These are phyloP conservation scores for Arnoldichthys spilopterus DNA, from an alignment of 2,797 vertebrate genomes.

Conservation along the genomic window DNA sequence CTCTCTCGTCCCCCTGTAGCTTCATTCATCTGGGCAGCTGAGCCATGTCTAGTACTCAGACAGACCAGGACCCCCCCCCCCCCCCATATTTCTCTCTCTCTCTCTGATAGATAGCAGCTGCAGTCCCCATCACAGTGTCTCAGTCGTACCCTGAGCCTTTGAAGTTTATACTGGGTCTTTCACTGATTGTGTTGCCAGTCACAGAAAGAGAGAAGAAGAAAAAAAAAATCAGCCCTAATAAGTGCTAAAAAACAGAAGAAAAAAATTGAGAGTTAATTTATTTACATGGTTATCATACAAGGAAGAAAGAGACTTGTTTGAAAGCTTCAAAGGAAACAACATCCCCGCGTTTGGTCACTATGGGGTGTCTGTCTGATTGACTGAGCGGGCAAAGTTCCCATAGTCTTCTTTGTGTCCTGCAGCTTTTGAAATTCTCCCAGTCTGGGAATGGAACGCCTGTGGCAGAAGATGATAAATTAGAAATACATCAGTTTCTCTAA, in stretches of 20 bases:
- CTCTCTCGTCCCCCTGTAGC: constrained; percentile 69
- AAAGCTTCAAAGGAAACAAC: constrained; percentile 80
- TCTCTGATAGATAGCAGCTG: constrained; percentile 93
- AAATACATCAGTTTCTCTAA: constrained; percentile 75
- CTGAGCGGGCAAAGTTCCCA: constrained; percentile 85
- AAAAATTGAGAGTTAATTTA: constrained; percentile 62
- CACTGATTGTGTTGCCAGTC: constrained; percentile 77
- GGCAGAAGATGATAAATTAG: constrained; percentile 84
- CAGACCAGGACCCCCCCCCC: constrained; percentile 62
- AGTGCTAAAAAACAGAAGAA: constrained; percentile 29
- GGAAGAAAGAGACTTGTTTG: constrained; percentile 75
- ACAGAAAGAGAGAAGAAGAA: constrained; percentile 54
- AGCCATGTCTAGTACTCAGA: constrained; percentile 77
- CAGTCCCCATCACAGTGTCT: constrained; percentile 83
- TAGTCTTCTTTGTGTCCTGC: constrained; percentile 82
- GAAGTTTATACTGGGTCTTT: constrained; percentile 53
- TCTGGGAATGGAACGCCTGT: constrained; percentile 81
- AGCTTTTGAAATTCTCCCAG: constrained; percentile 82
- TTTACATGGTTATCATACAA: constrained; percentile 77
- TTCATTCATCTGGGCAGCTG: constrained; percentile 79
- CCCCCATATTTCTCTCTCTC: constrained; percentile 91
- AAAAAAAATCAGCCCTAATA: constrained; percentile 66
- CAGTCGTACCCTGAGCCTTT: constrained; percentile 70
- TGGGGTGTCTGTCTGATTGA: constrained; percentile 84
- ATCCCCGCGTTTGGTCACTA: constrained; percentile 76